These are phyloP conservation scores for Eupleurogrammus muticus DNA, from an alignment of 2,797 vertebrate species.

Conservation along the genomic window DNA sequence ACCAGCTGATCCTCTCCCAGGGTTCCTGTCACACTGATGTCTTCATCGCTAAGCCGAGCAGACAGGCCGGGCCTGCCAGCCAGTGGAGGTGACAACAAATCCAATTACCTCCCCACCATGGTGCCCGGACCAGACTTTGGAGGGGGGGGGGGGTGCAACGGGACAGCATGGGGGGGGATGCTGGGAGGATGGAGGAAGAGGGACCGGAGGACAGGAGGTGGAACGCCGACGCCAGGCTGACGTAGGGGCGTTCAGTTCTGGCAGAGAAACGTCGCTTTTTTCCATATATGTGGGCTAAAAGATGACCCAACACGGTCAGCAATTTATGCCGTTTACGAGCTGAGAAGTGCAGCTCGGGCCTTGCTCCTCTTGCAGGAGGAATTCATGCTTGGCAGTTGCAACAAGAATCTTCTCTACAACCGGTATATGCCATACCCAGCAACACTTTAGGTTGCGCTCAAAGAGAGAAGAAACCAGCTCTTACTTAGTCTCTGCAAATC, in stretches of 20 bases:
- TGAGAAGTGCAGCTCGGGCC: neutral
- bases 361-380: no score
- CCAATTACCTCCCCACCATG: constrained; percentile 99
- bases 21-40: constrained; percentile 98
- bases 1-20: constrained; percentile 98
- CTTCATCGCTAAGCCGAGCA: constrained; percentile 99
- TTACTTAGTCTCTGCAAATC: no score
- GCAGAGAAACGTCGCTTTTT: neutral
- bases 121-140: constrained; percentile 86
- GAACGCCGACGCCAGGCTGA: constrained; percentile 10
- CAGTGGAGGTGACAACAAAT: constrained; percentile 99
- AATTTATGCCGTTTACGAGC: neutral
- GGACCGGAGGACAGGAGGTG: constrained; percentile 25
- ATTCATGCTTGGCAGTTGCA: no score
- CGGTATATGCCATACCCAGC: no score
- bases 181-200: constrained; percentile 29
- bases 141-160: constrained; percentile 73
- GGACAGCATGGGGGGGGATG: constrained; percentile 39
- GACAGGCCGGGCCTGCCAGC: constrained; percentile 97
- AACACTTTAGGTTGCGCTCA: no score
- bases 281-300: neutral
- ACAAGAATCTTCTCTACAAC: no score
- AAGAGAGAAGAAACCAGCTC: no score
- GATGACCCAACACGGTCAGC: neutral
- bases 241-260: neutral